These are phyloP conservation scores for Drosophila infuscata DNA, from an alignment of 2,888 invertebrate species.

Conservation along the genomic window DNA sequence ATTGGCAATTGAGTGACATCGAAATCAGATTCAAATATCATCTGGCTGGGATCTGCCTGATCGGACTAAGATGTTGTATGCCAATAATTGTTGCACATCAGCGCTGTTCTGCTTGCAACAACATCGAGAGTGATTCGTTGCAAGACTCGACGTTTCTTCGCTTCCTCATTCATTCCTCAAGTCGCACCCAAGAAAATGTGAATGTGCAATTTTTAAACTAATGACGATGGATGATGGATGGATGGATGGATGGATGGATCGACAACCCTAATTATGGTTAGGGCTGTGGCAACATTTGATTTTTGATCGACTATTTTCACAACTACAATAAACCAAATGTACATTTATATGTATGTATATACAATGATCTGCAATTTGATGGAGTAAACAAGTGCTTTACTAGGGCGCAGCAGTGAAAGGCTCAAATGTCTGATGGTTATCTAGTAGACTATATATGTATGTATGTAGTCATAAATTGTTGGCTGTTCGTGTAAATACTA, in stretches of 20 bases:
- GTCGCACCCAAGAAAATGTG: slow-evolving; percentile 40
- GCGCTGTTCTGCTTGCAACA: slow-evolving; percentile 40
- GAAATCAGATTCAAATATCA: slow-evolving; percentile 31
- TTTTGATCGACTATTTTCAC: slow-evolving; percentile 1
- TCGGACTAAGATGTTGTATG: slow-evolving; percentile 1
- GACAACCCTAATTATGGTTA: slow-evolving; percentile 49
- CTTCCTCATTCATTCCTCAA: slow-evolving; percentile 49
- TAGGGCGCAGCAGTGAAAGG: slow-evolving; percentile 45
- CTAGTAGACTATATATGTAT: neutral
- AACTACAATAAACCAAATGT: neutral
- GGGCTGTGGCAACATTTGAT: slow-evolving; percentile 25
- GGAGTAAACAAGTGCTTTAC: neutral
- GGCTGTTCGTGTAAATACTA: slow-evolving; percentile 19
- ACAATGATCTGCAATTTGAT: slow-evolving; percentile 26
- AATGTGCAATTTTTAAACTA: slow-evolving; percentile 49
- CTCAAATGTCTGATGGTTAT: slow-evolving; percentile 15
- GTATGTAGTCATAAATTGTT: neutral
- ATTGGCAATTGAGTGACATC: slow-evolving; percentile 47
- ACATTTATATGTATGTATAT: too few species aligned
- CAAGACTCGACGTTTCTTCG: slow-evolving; percentile 6
- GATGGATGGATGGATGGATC: slow-evolving; percentile 37
- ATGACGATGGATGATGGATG: slow-evolving; percentile 34
- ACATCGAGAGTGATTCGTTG: slow-evolving; percentile 19
- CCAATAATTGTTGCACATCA: slow-evolving; percentile 1
- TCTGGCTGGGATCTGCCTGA: slow-evolving; percentile 36